Evolutionary conservation across 2,797 vertebrate species (phyloP).

Genomic region (Bovichtus diacanthus): DNA sequence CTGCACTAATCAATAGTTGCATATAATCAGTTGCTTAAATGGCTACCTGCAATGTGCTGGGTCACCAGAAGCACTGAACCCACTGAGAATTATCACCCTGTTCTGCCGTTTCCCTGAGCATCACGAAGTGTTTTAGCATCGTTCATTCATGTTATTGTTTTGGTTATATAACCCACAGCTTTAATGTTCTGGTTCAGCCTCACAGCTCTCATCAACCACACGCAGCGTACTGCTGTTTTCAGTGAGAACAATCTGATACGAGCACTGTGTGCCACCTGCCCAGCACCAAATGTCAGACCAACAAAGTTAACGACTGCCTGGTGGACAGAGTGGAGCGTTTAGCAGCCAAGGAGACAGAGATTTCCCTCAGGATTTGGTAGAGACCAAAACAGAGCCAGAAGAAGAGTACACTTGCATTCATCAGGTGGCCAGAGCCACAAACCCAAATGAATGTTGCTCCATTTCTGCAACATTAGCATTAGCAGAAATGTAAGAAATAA

Average conservation of each 20-base stretch:
- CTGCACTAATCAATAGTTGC: constrained; percentile 16
- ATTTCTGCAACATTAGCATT: not conserved
- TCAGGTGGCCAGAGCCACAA: not conserved
- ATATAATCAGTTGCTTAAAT: not conserved
- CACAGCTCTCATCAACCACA: constrained; percentile 1
- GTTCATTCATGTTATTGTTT: constrained; percentile 5
- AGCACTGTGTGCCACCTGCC: not conserved
- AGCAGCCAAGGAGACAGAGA: not conserved
- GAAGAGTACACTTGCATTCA: not conserved
- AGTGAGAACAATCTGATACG: not conserved
- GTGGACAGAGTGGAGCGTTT: not conserved
- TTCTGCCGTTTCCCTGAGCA: not conserved
- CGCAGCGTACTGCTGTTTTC: not conserved
- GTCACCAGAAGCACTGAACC: not conserved
- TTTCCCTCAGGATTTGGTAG: not conserved
- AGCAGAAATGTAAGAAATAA: not conserved
- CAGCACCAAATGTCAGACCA: not conserved
- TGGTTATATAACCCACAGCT: constrained; percentile 8
- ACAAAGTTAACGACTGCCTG: not conserved
- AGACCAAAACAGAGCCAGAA: not conserved
- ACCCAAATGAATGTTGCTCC: not conserved
- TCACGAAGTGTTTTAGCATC: constrained; percentile 4
- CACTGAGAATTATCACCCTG: not conserved
- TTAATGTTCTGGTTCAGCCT: constrained; percentile 8
- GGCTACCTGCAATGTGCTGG: not conserved